These are phyloP conservation scores for Poeciliopsis retropinna DNA, from an alignment of 2,113 vertebrate species.

Conservation along the genomic window DNA sequence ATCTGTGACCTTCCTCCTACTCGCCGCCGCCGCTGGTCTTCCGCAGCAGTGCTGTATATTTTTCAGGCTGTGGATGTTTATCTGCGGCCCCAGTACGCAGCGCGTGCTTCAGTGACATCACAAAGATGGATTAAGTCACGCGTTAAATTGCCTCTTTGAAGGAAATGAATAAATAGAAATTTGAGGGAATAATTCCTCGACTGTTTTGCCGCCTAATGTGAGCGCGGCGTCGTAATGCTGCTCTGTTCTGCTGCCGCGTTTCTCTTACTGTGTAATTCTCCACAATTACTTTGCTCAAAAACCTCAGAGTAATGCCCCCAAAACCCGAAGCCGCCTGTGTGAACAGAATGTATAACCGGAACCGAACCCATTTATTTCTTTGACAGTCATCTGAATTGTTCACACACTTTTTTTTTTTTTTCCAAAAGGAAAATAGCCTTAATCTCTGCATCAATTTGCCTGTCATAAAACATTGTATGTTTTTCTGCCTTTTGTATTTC, in stretches of 20 bases:
- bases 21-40: slow-evolving; percentile 8
- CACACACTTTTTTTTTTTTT: neutral
- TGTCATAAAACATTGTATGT: neutral
- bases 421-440: neutral
- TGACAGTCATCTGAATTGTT: neutral
- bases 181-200: slow-evolving; percentile 79
- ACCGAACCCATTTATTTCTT: slow-evolving; percentile 1
- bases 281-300: slow-evolving; percentile 51
- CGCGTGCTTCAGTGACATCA: slow-evolving; percentile 67
- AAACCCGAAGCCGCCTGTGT: slow-evolving; percentile 25
- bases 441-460: neutral
- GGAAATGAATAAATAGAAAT: slow-evolving; percentile 82
- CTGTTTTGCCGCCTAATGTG: slow-evolving; percentile 69
- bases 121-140: slow-evolving; percentile 81
- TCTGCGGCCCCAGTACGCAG: slow-evolving; percentile 62
- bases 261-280: slow-evolving; percentile 36
- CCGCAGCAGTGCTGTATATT: slow-evolving; percentile 58
- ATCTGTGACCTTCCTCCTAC: slow-evolving; percentile 57
- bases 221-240: slow-evolving; percentile 68
- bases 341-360: slow-evolving; percentile 15
- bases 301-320: slow-evolving; percentile 27
- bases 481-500: neutral
- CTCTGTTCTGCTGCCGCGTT: slow-evolving; percentile 41
- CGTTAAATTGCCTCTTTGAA: slow-evolving; percentile 83
- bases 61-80: slow-evolving; percentile 56